Evolutionary conservation across 2,797 vertebrate genomes (phyloP), one percentile per base, ranked within the genome.

Genomic region (Crenichthys baileyi): DNA sequence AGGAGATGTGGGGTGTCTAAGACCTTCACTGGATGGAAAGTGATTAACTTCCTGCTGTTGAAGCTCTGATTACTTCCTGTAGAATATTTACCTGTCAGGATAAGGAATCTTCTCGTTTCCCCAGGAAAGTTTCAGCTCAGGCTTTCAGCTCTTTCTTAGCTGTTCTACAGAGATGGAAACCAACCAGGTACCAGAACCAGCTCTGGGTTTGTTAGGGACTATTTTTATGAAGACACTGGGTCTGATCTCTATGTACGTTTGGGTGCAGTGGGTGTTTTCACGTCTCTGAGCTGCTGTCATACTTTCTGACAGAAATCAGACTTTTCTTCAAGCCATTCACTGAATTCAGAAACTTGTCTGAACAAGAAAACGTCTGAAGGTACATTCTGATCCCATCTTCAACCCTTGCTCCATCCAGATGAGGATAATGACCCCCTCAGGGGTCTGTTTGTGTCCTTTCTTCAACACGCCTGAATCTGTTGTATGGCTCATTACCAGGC

Each of bases 331-430:
- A 26, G 46, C 36, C 36, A 4, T 13, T 2, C 1, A 56, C 16
- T 36, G 2, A 41, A 20, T 26, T 70, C 53, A 1, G 2, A 70
- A 48, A 73, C 88, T n/a, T 80, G 80, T 78, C 73, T 61, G 29
- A 79, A 76, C 84, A 81, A 31, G 82, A 79, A 50, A 0, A 53
- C 1, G 3, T 53, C 18, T 20, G 16, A 18, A 53, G 51, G 16
- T 3, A 53, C 16, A 16, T 53, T 53, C 51, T 53, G 51, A 53
- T 53, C 51, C 51, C 12, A 15, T 55, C 41, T 50, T 68, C 65
- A 46, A 12, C 39, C 5, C 6, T 46, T 4, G 36, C 31, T 41
- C 22, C 22, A 44, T 68, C 20, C 39, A 44, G 65, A 31, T 20
- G 15, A 51, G 70, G 26, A 16, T 71, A n/a, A 11, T 7, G 46